Percentiles rank a stretch among this genome's conserved stretches.
These are phyloP conservation scores for Myiozetetes cayanensis DNA, from an alignment of 2,113 vertebrate species.

Conservation along the genomic window DNA sequence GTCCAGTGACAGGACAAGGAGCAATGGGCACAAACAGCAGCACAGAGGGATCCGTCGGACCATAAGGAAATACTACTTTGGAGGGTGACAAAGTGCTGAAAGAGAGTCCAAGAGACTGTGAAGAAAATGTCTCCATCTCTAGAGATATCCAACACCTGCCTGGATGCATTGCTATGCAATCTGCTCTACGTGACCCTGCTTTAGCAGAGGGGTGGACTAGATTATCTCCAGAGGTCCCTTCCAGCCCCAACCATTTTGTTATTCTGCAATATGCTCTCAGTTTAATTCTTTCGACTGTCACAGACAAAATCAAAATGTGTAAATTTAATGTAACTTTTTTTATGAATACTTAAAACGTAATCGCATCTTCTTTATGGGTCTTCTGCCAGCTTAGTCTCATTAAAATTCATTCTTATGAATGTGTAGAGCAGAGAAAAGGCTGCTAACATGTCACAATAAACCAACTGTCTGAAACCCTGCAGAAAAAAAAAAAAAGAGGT, in stretches of 20 bases:
- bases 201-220: not conserved
- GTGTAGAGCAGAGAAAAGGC: slow-evolving; percentile 28
- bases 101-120: not conserved
- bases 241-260: not conserved
- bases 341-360: slow-evolving; percentile 67
- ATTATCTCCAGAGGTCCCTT: not conserved
- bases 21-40: not conserved
- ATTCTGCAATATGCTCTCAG: not conserved
- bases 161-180: too few relatives aligned
- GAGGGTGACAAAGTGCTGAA: not conserved
- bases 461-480: slow-evolving; percentile 58
- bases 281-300: slow-evolving; percentile 24
- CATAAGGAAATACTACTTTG: not conserved
- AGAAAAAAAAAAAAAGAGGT: not conserved
- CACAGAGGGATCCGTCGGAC: not conserved
- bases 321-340: slow-evolving; percentile 62
- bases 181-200: not conserved
- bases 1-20: not conserved
- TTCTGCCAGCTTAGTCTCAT: slow-evolving; percentile 60
- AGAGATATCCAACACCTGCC: not conserved
- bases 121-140: not conserved
- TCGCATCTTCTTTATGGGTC: slow-evolving; percentile 62
- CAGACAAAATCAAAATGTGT: slow-evolving; percentile 56
- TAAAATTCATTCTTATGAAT: slow-evolving; percentile 57
- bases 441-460: slow-evolving; percentile 68